These are phyloP conservation scores for Leucopternis melanops DNA, from an alignment of 2,113 vertebrate genomes.

Conservation along the genomic window DNA sequence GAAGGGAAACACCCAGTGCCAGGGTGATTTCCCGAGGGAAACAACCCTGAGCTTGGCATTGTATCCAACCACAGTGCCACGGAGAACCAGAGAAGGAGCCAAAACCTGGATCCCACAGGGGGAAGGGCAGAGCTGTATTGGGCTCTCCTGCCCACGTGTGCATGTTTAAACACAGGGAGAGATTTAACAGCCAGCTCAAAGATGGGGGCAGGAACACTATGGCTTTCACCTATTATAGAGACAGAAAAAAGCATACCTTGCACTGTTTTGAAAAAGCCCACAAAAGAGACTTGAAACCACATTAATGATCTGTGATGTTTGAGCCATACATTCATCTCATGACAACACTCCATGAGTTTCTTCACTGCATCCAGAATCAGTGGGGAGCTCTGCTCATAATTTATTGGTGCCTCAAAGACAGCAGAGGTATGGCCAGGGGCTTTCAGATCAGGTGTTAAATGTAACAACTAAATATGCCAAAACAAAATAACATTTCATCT, in stretches of 20 bases:
- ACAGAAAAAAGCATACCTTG: background rate
- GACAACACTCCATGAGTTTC: background rate
- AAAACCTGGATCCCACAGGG: background rate
- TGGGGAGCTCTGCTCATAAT: background rate
- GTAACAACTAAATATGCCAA: background rate
- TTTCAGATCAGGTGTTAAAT: background rate
- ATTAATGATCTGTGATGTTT: background rate
- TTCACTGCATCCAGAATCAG: background rate
- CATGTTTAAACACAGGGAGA: background rate
- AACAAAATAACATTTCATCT: background rate
- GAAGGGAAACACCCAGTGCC: background rate
- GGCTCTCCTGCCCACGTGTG: background rate
- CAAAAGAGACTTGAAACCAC: background rate
- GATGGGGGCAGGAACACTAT: background rate
- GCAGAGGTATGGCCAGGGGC: background rate
- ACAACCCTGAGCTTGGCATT: background rate
- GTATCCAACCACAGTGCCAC: rapidly evolving
- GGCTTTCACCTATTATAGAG: background rate
- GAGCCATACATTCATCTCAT: background rate
- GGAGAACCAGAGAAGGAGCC: background rate
- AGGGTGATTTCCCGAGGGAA: background rate
- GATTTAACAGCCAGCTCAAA: background rate
- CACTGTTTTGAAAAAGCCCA: background rate
- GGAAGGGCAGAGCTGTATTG: background rate
- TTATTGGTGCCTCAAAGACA: background rate